These are phyloP conservation scores for Dromas ardeola DNA, from an alignment of 2,113 vertebrate species.

Conservation along the genomic window DNA sequence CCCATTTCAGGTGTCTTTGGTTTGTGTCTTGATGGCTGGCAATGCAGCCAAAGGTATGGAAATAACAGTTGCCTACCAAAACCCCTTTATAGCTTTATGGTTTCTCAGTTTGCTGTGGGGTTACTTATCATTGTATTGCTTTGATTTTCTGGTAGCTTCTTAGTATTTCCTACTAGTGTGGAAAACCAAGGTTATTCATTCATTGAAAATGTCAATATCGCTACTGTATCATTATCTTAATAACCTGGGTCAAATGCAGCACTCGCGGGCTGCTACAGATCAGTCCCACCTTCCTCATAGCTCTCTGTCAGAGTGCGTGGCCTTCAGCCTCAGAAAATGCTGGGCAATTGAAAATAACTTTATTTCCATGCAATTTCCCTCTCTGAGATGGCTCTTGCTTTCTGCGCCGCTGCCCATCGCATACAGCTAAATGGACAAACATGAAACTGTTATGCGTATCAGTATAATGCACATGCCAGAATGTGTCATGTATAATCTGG, in stretches of 20 bases:
- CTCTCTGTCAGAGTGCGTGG: not conserved
- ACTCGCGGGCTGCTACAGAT: not conserved
- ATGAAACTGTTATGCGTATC: not conserved
- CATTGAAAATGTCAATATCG: not conserved
- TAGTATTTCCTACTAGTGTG: not conserved
- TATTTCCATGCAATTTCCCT: slow-evolving; percentile 27
- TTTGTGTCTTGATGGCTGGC: not conserved
- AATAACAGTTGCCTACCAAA: not conserved
- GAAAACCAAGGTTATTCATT: not conserved
- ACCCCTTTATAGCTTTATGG: not conserved
- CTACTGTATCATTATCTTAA: slow-evolving; percentile 34
- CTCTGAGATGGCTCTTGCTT: slow-evolving; percentile 16
- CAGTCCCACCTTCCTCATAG: not conserved
- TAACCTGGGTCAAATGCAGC: slow-evolving; percentile 10
- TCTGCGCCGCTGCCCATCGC: not conserved
- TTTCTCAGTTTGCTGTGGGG: not conserved
- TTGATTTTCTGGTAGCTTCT: not conserved
- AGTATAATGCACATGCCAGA: not conserved
- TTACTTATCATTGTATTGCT: not conserved
- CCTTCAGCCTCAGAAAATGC: slow-evolving; percentile 7
- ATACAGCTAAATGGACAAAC: not conserved
- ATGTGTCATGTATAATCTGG: not conserved
- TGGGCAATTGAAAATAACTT: slow-evolving; percentile 25
- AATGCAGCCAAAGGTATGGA: not conserved
- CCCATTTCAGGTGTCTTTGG: not conserved